phyloP scores from a whole-genome alignment of 2,797 vertebrate species.

The Oceanodroma leucorhoa region DNA sequence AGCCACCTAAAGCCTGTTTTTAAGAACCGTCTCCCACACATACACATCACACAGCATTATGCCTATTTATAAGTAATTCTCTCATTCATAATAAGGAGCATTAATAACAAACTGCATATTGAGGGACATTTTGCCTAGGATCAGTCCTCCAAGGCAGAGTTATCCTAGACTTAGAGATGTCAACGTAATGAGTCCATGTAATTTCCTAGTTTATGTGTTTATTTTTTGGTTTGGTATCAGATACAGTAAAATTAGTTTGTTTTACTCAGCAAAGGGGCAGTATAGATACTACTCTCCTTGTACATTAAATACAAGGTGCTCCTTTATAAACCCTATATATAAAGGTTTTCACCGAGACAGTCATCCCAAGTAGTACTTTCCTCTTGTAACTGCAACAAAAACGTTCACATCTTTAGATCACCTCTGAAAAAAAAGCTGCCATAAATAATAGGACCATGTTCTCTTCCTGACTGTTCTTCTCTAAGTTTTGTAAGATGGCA shows the following conservation, averaged over 20 bases:
- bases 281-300: background rate
- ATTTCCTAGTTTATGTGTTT: background rate
- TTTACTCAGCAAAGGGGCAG: background rate
- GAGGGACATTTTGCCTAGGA: background rate
- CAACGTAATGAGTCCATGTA: background rate
- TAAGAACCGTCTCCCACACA: accelerated
- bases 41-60: background rate
- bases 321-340: background rate
- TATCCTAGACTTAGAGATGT: background rate
- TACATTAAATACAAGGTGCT: background rate
- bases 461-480: background rate
- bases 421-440: background rate
- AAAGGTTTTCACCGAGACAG: background rate
- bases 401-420: background rate
- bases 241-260: background rate
- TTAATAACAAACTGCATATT: background rate
- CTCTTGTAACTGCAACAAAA: background rate
- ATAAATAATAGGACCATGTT: background rate
- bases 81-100: background rate
- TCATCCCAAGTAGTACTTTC: background rate
- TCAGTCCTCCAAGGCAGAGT: background rate
- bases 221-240: background rate
- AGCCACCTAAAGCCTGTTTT: background rate
- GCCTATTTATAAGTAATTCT: background rate
- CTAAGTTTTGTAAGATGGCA: background rate